phyloP scores from a whole-genome alignment of 2,113 vertebrate genomes.

The Eulemur macaco region DNA sequence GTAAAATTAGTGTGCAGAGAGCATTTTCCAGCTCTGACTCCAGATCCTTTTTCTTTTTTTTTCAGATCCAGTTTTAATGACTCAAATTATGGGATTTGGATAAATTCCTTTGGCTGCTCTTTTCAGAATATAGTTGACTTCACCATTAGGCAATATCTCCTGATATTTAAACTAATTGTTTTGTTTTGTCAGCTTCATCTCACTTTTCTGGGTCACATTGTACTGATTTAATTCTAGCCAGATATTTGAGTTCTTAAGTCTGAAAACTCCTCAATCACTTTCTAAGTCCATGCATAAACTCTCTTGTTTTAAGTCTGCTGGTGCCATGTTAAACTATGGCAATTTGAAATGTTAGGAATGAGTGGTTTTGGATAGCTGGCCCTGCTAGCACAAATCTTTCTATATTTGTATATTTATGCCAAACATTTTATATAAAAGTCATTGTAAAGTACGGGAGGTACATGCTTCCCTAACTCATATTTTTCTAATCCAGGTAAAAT shows the following conservation, averaged over 20 bases:
- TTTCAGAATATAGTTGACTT: conserved; percentile 57
- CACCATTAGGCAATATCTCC: conserved; percentile 50
- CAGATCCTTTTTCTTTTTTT: conserved; percentile 36
- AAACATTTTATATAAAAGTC: neutral
- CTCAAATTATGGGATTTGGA: conserved; percentile 59
- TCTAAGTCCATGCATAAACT: neutral
- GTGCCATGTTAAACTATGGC: neutral
- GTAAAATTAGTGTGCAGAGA: conserved; percentile 25
- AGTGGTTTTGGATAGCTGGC: neutral
- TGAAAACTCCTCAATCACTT: neutral
- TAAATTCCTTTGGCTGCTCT: conserved; percentile 59
- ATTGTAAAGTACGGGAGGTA: neutral
- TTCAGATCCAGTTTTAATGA: conserved; percentile 59
- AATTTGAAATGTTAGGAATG: neutral
- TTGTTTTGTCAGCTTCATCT: conserved; percentile 57
- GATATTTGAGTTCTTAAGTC: neutral
- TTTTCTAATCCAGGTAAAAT: neutral
- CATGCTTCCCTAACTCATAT: neutral
- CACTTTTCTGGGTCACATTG: conserved; percentile 55
- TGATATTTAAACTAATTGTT: conserved; percentile 67
- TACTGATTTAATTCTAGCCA: conserved; percentile 19
- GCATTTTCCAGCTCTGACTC: conserved; percentile 51
- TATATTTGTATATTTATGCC: neutral
- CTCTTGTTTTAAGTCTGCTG: neutral
- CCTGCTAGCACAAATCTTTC: neutral